A percentile compares a stretch with the other conserved stretches of the same genome.
Evolutionary conservation across 1,140 invertebrate species (phyloP).

Genomic region (Himalopsyche phryganea): DNA sequence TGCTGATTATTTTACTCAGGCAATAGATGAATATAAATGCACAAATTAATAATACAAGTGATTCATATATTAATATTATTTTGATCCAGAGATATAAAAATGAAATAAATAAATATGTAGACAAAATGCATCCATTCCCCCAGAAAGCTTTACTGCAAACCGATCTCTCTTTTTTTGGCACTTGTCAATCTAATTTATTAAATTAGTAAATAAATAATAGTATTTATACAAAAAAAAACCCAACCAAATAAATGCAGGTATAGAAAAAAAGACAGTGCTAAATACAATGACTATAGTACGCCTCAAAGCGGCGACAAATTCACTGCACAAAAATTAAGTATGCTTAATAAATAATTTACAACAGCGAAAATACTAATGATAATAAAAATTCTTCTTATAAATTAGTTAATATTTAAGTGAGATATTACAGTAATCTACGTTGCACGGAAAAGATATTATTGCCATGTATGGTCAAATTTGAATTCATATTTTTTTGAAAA

Average conservation of each 20-base stretch:
- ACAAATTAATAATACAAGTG: no score
- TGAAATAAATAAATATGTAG: not conserved
- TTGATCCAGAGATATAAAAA: no score
- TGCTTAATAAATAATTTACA: not conserved
- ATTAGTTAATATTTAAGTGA: not conserved
- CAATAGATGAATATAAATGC: no score
- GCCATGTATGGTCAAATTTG: no score
- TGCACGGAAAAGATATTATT: no score
- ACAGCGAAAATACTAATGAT: not conserved
- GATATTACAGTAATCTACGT: no score
- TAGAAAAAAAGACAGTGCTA: no score
- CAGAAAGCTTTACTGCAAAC: slow-evolving; percentile 27
- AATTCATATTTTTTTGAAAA: no score
- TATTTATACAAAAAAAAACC: slow-evolving; percentile 7
- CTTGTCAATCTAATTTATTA: slow-evolving; percentile 13
- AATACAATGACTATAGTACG: no score
- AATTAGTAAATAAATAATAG: slow-evolving; percentile 4
- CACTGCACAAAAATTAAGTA: not conserved
- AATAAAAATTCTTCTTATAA: not conserved
- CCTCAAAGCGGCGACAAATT: not conserved
- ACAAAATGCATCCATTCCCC: slow-evolving; percentile 20
- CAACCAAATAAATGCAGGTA: slow-evolving; percentile 18
- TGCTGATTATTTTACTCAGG: no score
- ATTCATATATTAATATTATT: no score
- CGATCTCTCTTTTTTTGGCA: slow-evolving; percentile 6